A percentile compares a stretch with the other conserved stretches of the same genome.
Conservation (phyloP, 2,797 vertebrate species). For the Gallirallus australis region DNA sequence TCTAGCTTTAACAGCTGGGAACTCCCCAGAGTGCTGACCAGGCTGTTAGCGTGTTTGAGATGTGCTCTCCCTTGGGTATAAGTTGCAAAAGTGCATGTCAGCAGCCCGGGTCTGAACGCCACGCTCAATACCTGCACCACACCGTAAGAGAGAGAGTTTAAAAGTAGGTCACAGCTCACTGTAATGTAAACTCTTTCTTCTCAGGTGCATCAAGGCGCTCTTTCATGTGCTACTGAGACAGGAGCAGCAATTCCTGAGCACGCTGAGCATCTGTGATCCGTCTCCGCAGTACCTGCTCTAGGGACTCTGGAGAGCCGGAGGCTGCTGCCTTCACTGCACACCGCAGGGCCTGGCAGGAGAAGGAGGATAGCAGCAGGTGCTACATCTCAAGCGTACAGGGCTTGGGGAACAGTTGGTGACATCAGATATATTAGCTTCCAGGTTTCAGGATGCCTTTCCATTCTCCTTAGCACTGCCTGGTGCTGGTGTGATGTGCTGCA, state of each 20-base stretch:
- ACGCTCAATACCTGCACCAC: not conserved
- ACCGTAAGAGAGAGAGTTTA: not conserved
- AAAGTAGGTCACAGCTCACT: not conserved
- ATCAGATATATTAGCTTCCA: not conserved
- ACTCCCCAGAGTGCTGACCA: not conserved
- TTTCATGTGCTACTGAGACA: not conserved
- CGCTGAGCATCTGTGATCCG: rapidly evolving
- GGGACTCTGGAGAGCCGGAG: rapidly evolving
- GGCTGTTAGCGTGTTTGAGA: not conserved
- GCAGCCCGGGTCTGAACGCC: rapidly evolving
- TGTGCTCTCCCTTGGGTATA: not conserved
- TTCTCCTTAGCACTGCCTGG: not conserved
- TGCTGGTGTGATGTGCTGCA: not conserved
- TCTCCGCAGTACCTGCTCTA: rapidly evolving
- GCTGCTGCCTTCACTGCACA: not conserved
- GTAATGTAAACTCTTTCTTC: not conserved
- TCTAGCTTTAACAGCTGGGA: not conserved
- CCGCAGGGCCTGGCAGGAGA: rapidly evolving
- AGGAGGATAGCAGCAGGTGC: not conserved
- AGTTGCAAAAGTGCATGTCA: not conserved
- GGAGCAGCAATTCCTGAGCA: not conserved
- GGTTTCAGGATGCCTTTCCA: not conserved
- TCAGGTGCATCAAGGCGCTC: not conserved
- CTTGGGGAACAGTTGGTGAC: not conserved
- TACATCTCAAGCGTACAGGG: not conserved